Percentiles rank a stretch among this genome's conserved stretches.
Conservation (phyloP, 2,888 invertebrate species). For the Orthosia gothica region DNA sequence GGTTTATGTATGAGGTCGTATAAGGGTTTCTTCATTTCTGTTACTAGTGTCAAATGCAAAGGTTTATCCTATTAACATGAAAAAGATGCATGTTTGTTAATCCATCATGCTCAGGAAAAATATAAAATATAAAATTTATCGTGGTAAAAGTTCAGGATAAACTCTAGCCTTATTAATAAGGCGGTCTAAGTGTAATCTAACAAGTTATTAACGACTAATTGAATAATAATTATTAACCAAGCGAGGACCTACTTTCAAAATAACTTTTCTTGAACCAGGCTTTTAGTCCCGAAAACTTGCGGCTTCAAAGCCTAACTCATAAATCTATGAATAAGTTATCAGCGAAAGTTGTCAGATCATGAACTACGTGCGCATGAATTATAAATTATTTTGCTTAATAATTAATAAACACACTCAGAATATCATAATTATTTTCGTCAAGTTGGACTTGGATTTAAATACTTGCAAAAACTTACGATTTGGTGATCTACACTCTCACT, state of each 20-base stretch:
- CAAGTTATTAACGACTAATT: conserved; percentile 21
- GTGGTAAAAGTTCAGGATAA: not conserved
- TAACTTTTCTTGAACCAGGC: conserved; percentile 3
- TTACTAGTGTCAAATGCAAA: too few relatives aligned
- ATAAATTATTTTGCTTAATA: conserved; percentile 22
- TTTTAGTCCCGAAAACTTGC: conserved; percentile 34
- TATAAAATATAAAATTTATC: too few relatives aligned
- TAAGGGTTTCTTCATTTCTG: too few relatives aligned
- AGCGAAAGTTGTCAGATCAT: conserved; percentile 25
- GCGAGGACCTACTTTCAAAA: conserved; percentile 12
- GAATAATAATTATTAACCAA: conserved; percentile 13
- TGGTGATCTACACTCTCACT: too few relatives aligned
- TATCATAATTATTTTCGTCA: not conserved
- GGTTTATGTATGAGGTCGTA: too few relatives aligned
- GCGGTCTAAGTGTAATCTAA: not conserved
- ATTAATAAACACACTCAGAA: conserved; percentile 11
- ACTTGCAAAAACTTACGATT: not conserved
- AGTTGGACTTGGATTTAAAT: not conserved
- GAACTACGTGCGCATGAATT: conserved; percentile 24
- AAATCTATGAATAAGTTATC: conserved; percentile 50
- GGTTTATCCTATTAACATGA: too few relatives aligned
- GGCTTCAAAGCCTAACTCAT: conserved; percentile 28
- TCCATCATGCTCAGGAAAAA: too few relatives aligned
- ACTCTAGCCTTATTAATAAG: not conserved
- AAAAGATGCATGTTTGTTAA: too few relatives aligned